Evolutionary conservation across 2,888 invertebrate genomes (phyloP).

Genomic region (Nymphalis polychloros): DNA sequence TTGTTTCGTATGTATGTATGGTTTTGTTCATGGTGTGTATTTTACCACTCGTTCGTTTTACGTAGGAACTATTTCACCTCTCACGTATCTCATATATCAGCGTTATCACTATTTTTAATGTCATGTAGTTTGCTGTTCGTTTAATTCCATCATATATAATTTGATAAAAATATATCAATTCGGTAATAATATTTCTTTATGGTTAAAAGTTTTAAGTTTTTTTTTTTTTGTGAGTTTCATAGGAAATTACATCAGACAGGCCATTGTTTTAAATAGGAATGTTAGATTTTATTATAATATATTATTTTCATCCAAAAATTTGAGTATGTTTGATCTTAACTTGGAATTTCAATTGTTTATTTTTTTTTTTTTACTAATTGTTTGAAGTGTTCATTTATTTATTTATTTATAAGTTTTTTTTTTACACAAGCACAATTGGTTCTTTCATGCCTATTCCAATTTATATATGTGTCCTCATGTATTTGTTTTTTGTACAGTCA

Average conservation of each 20-base stretch:
- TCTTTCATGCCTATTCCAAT: too few species aligned
- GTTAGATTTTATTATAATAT: not conserved
- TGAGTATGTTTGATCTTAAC: not conserved
- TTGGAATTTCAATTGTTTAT: too few species aligned
- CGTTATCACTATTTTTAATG: not conserved
- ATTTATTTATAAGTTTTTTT: slow-evolving; percentile 26
- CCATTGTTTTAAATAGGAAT: too few species aligned
- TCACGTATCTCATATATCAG: not conserved
- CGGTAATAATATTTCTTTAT: too few species aligned
- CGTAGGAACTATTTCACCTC: not conserved
- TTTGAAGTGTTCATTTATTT: slow-evolving; percentile 22
- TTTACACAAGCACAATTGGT: not conserved
- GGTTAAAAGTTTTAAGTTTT: too few species aligned
- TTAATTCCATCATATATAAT: too few species aligned
- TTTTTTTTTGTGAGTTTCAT: too few species aligned
- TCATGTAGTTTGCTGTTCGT: not conserved
- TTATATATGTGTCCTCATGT: too few species aligned
- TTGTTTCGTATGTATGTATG: slow-evolving; percentile 42
- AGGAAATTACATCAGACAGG: too few species aligned
- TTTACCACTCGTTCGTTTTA: not conserved
- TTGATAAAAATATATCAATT: too few species aligned
- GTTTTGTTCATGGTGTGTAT: slow-evolving; percentile 35
- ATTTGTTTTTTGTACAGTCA: too few species aligned
- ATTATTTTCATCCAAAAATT: not conserved
- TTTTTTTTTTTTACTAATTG: slow-evolving; percentile 20